Evolutionary conservation across 2,888 invertebrate species (phyloP).

Genomic region (Laspeyria flexula): DNA sequence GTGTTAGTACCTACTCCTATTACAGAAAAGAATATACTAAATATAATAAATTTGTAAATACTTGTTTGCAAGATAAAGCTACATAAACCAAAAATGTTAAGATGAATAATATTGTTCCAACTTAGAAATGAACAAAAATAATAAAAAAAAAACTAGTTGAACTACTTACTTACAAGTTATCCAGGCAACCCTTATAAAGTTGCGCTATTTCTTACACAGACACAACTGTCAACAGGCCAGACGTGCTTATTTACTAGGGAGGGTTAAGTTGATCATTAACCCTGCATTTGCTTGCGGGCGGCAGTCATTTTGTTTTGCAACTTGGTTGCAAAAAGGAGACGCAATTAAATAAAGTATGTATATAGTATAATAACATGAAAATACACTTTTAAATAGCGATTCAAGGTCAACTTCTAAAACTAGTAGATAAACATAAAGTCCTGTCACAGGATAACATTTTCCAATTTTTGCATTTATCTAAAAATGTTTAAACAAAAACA

Average conservation of each 20-base stretch:
- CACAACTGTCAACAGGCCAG: conserved; percentile 34
- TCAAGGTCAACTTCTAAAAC: too few relatives aligned
- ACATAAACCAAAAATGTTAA: background rate
- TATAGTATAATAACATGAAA: background rate
- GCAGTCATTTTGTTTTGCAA: conserved; percentile 29
- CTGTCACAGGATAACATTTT: too few relatives aligned
- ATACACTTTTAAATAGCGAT: too few relatives aligned
- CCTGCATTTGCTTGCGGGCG: conserved; percentile 28
- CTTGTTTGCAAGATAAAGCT: too few relatives aligned
- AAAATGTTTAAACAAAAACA: too few relatives aligned
- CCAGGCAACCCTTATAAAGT: conserved; percentile 39
- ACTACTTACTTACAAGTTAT: conserved; percentile 27
- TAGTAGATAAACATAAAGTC: too few relatives aligned
- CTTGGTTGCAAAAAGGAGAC: conserved; percentile 7
- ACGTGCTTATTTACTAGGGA: conserved; percentile 50
- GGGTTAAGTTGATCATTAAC: conserved; percentile 53
- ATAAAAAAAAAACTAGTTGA: conserved; percentile 5
- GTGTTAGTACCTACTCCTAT: too few relatives aligned
- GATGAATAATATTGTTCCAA: conserved; percentile 8
- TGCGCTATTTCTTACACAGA: conserved; percentile 42
- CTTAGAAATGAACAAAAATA: conserved; percentile 14
- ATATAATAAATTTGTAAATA: too few relatives aligned
- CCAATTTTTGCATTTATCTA: too few relatives aligned
- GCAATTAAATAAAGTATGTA: background rate
- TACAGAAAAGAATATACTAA: too few relatives aligned